Conservation (phyloP, 2,888 invertebrate species). For the Rambutsinella grinnellia region DNA sequence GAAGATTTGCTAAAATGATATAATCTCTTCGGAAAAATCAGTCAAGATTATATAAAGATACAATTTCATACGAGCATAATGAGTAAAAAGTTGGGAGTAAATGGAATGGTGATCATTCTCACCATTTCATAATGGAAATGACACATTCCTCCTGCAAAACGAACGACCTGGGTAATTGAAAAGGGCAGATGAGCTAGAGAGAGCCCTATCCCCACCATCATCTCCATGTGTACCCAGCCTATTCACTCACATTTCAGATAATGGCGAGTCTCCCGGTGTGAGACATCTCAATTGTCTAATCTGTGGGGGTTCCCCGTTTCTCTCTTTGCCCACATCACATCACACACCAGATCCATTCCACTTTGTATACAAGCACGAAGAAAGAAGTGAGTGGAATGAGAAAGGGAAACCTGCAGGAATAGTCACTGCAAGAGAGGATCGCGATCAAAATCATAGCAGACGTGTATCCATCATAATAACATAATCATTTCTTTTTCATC, state of each 20-base stretch:
- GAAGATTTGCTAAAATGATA: too few species aligned
- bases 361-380: constrained; percentile 11
- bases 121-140: constrained; percentile 18
- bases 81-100: too few species aligned
- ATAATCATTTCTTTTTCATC: constrained; percentile 14
- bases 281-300: constrained; percentile 66
- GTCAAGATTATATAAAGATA: too few species aligned
- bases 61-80: too few species aligned
- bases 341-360: too few species aligned
- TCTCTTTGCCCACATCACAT: constrained; percentile 3
- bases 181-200: constrained; percentile 34
- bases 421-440: constrained; percentile 38
- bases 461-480: constrained; percentile 61
- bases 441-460: constrained; percentile 59
- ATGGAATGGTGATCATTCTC: too few species aligned
- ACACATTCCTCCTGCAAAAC: constrained; percentile 34
- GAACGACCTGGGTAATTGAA: constrained; percentile 51
- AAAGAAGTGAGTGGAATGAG: constrained; percentile 39
- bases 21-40: too few species aligned
- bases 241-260: constrained; percentile 34
- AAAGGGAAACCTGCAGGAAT: constrained; percentile 21
- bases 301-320: constrained; percentile 63
- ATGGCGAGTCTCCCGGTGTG: constrained; percentile 64
- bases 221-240: background rate
- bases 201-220: constrained; percentile 16